Percentiles rank a stretch among this genome's conserved stretches.
Conservation (phyloP, 2,113 vertebrate genomes). For the Puntigrus tetrazona region DNA sequence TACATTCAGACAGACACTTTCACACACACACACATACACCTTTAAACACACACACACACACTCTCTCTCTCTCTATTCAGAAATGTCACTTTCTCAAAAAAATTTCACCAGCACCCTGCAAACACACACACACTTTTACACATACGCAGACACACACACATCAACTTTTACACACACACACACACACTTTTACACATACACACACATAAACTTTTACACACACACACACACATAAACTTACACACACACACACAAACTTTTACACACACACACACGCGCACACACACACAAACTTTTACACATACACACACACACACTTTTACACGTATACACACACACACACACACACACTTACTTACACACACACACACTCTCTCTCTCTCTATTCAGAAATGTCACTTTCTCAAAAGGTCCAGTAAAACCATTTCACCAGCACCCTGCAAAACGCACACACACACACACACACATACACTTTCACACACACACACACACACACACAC, state of each 20-base stretch:
- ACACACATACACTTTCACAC: too few relatives aligned
- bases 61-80: background rate
- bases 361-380: background rate
- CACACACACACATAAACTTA: too few relatives aligned
- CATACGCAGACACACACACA: too few relatives aligned
- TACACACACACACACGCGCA: background rate
- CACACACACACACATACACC: constrained; percentile 26
- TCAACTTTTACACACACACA: too few relatives aligned
- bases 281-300: constrained; percentile 40
- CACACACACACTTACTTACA: too few relatives aligned
- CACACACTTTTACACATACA: too few relatives aligned
- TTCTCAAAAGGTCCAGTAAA: constrained; percentile 14
- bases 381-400: constrained; percentile 8
- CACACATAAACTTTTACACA: too few relatives aligned
- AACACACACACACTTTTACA: too few relatives aligned
- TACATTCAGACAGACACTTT: constrained; percentile 36
- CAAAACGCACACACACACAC: background rate
- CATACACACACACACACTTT: constrained; percentile 25
- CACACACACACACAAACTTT: too few relatives aligned
- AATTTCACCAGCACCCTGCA: background rate
- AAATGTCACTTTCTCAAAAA: constrained; percentile 30
- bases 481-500: background rate
- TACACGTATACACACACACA: too few relatives aligned
- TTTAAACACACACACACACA: too few relatives aligned
- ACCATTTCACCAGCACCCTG: background rate